phyloP scores from a whole-genome alignment of 2,888 invertebrate species.

The Eristalis pertinax region DNA sequence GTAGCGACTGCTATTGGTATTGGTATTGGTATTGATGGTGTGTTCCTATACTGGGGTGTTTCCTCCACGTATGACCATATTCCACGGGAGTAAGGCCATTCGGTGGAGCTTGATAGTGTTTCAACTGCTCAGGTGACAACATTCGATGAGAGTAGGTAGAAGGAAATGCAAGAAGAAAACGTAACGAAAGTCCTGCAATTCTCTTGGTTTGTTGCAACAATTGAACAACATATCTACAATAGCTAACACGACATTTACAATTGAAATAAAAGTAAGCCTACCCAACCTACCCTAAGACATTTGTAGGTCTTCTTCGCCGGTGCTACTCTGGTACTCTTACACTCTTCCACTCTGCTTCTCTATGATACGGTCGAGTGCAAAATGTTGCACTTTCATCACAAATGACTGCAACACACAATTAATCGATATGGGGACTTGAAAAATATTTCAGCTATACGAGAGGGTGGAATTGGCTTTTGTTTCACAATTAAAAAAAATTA shows the following conservation, averaged over 20 bases:
- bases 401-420: not conserved
- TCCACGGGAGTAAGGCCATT: not conserved
- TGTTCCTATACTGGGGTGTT: conserved; percentile 49
- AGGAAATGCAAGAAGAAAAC: not conserved
- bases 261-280: conserved; percentile 65
- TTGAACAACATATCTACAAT: conserved; percentile 54
- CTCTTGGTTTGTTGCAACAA: conserved; percentile 59
- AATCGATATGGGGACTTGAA: conserved; percentile 13
- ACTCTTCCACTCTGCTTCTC: conserved; percentile 14
- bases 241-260: conserved; percentile 57
- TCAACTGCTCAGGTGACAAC: conserved; percentile 57
- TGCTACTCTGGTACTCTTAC: conserved; percentile 12
- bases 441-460: not conserved
- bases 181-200: conserved; percentile 37
- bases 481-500: not conserved
- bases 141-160: not conserved
- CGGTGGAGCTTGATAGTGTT: conserved; percentile 38
- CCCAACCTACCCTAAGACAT: conserved; percentile 64
- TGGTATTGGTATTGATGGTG: conserved; percentile 26
- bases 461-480: not conserved
- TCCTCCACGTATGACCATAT: not conserved
- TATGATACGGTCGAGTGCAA: conserved; percentile 28
- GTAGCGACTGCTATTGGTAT: conserved; percentile 17
- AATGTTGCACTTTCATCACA: conserved; percentile 48
- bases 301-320: conserved; percentile 67